Evolutionary conservation across 2,888 invertebrate genomes (phyloP).

Genomic region (Meiosimyza decipiens): DNA sequence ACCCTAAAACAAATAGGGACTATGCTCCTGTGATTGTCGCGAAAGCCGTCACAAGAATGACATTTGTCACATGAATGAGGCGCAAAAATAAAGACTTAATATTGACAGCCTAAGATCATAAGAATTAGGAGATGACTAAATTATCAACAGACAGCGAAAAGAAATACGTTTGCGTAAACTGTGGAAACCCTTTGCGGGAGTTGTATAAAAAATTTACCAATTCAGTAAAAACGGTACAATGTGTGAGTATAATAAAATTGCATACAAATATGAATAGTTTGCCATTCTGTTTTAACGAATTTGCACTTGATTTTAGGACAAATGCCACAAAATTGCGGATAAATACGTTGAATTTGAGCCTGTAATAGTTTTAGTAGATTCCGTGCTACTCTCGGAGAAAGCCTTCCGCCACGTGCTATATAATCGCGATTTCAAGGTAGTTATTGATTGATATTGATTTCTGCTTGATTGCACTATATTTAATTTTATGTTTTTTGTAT

Average conservation of each 20-base stretch:
- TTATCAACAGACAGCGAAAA: conserved; percentile 32
- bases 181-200: conserved; percentile 73
- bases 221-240: conserved; percentile 78
- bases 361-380: conserved; percentile 87
- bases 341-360: conserved; percentile 93
- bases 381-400: conserved; percentile 81
- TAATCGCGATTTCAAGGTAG: conserved; percentile 82
- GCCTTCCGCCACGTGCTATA: conserved; percentile 88
- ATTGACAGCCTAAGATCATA: no score
- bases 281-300: not conserved
- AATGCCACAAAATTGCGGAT: conserved; percentile 82
- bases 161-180: conserved; percentile 73
- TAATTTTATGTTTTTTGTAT: conserved; percentile 1
- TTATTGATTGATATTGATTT: conserved; percentile 66
- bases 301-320: conserved; percentile 70
- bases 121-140: not conserved
- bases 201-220: conserved; percentile 78
- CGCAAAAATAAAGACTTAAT: no score
- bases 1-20: no score
- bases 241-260: conserved; percentile 71
- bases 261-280: not conserved
- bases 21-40: no score
- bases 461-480: conserved; percentile 55
- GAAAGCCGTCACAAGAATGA: no score
- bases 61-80: no score